phyloP scores from a whole-genome alignment of 2,113 vertebrate genomes.

The Lanius collurio region DNA sequence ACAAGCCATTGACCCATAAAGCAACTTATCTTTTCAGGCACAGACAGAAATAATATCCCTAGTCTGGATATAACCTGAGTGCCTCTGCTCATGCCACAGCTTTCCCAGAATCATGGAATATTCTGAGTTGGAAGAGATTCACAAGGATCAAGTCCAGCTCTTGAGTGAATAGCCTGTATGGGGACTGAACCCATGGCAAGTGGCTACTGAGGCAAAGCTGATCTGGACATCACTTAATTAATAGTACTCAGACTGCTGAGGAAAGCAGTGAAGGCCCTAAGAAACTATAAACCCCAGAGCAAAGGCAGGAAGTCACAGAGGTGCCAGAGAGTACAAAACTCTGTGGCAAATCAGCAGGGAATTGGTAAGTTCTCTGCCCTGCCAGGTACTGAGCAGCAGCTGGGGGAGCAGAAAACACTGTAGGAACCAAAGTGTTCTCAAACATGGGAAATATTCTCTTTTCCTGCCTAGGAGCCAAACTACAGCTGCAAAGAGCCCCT shows the following conservation, averaged over 20 bases:
- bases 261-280: not conserved
- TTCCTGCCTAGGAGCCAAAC: not conserved
- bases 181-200: fast-evolving
- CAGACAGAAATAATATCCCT: not conserved
- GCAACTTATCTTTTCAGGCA: not conserved
- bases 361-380: fast-evolving
- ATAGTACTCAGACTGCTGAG: fast-evolving
- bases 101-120: not conserved
- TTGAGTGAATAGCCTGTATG: not conserved
- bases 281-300: not conserved
- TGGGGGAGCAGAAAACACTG: not conserved
- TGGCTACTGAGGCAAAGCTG: not conserved
- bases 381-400: not conserved
- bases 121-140: not conserved
- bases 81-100: not conserved
- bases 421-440: not conserved
- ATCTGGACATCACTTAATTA: not conserved
- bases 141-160: fast-evolving
- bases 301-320: not conserved
- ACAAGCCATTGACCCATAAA: not conserved
- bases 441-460: not conserved
- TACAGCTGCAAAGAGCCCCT: not conserved
- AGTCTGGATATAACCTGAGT: not conserved
- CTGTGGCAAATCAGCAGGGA: not conserved
- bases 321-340: not conserved